Conservation (phyloP, 1,140 invertebrate species). For the Tetramorium parvispinum region DNA sequence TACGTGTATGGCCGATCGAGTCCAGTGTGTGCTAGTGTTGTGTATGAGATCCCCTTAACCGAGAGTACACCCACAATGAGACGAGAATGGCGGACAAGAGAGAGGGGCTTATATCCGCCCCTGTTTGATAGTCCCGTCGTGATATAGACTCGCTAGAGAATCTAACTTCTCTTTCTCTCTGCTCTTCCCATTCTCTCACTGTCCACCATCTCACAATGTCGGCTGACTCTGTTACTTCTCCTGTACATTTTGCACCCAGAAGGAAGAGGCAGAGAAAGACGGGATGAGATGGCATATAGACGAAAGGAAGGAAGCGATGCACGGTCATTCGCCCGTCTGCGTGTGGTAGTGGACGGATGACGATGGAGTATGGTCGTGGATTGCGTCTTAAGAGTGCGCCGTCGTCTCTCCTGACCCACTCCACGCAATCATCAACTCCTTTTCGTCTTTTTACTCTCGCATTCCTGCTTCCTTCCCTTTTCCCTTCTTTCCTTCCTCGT, state of each 20-base stretch:
- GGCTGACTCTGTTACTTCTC: conserved; percentile 21
- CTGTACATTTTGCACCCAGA: background rate
- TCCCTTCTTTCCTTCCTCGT: conserved; percentile 43
- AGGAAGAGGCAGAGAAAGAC: background rate
- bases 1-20: conserved; percentile 16
- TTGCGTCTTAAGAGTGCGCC: conserved; percentile 50
- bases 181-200: conserved; percentile 7
- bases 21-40: background rate
- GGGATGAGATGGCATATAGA: background rate
- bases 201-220: conserved; percentile 4
- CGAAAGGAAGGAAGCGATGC: conserved; percentile 32
- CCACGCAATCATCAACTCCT: conserved; percentile 65
- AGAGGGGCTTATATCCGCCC: conserved; percentile 69
- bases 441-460: conserved; percentile 57
- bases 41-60: conserved; percentile 70
- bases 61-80: conserved; percentile 63
- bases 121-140: conserved; percentile 74
- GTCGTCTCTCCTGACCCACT: conserved; percentile 79
- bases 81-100: conserved; percentile 69
- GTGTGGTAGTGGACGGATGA: conserved; percentile 53
- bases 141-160: conserved; percentile 71
- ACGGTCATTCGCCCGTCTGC: conserved; percentile 17
- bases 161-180: conserved; percentile 23
- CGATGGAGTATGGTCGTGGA: conserved; percentile 45
- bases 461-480: conserved; percentile 40